These are phyloP conservation scores for Trididemnum clinides DNA, from an alignment of 23 tunicate species.

Conservation along the genomic window DNA sequence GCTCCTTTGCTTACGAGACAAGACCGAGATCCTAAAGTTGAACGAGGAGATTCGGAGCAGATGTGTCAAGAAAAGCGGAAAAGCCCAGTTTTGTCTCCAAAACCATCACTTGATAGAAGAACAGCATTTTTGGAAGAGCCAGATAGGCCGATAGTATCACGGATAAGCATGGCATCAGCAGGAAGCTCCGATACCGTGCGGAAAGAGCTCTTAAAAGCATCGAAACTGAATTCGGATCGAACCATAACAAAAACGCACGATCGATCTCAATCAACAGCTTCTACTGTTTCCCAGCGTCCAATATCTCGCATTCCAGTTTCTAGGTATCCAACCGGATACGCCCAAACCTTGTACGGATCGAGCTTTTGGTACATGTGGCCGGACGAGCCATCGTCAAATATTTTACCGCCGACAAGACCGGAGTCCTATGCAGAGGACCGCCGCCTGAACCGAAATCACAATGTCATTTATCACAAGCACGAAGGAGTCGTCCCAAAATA, in stretches of 20 bases:
- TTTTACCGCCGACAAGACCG: background rate
- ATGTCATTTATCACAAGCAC: conserved; percentile 89
- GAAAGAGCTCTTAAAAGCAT: background rate
- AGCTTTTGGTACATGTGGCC: conserved; percentile 92
- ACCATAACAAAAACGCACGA: background rate
- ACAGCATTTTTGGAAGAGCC: too few relatives aligned
- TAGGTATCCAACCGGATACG: conserved; percentile 63
- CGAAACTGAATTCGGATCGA: background rate
- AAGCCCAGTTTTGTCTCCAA: background rate
- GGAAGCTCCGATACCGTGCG: conserved; percentile 57
- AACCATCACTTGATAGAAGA: background rate
- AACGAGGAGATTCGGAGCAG: background rate
- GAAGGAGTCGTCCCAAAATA: conserved; percentile 92
- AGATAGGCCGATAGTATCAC: conserved; percentile 32
- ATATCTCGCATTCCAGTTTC: conserved; percentile 16
- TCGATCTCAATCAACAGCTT: conserved; percentile 33
- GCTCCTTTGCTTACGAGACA: conserved; percentile 48
- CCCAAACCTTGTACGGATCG: conserved; percentile 81
- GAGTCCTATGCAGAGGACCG: conserved; percentile 67
- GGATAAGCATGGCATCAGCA: conserved; percentile 66
- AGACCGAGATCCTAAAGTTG: background rate
- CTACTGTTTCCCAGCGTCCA: conserved; percentile 49
- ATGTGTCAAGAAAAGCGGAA: background rate
- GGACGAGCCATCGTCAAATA: background rate
- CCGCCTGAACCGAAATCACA: conserved; percentile 50